Percentiles rank a stretch among this genome's conserved stretches.
phyloP scores from a whole-genome alignment of 2,113 vertebrate species.

The Hippocampus guttulatus region DNA sequence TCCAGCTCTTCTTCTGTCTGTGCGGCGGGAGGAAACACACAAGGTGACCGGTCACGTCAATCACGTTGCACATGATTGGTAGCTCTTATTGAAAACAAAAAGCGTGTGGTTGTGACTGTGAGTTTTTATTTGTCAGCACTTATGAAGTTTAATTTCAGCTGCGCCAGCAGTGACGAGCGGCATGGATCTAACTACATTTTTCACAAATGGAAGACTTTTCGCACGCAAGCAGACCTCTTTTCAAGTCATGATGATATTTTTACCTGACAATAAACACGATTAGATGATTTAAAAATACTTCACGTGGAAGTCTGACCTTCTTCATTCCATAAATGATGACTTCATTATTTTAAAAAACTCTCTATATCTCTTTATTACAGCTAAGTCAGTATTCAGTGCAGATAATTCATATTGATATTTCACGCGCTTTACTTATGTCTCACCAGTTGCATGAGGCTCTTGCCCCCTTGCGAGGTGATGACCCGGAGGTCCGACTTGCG shows the following conservation, averaged over 20 bases:
- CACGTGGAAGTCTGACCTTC: not conserved
- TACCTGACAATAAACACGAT: too few relatives aligned
- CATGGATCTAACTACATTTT: not conserved
- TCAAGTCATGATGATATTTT: not conserved
- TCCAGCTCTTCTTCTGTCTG: conserved; percentile 97
- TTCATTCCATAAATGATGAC: too few relatives aligned
- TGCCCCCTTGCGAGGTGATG: conserved; percentile 91
- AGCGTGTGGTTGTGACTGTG: not conserved
- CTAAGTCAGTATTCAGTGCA: too few relatives aligned
- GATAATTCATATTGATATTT: not conserved
- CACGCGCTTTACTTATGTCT: conserved; percentile 49
- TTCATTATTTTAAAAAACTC: too few relatives aligned
- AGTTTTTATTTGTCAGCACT: not conserved
- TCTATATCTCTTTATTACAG: too few relatives aligned
- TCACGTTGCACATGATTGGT: not conserved
- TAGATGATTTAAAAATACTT: too few relatives aligned
- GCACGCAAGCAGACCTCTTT: not conserved
- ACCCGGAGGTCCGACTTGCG: conserved; percentile 93
- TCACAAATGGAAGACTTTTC: not conserved
- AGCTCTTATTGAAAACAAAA: not conserved
- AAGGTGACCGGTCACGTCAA: not conserved
- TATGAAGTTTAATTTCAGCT: not conserved
- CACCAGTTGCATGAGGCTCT: conserved; percentile 94
- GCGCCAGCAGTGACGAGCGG: not conserved
- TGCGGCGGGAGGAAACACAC: conserved; percentile 30